These are phyloP conservation scores for Homarus americanus DNA, from an alignment of 1,140 invertebrate species.

Conservation along the genomic window DNA sequence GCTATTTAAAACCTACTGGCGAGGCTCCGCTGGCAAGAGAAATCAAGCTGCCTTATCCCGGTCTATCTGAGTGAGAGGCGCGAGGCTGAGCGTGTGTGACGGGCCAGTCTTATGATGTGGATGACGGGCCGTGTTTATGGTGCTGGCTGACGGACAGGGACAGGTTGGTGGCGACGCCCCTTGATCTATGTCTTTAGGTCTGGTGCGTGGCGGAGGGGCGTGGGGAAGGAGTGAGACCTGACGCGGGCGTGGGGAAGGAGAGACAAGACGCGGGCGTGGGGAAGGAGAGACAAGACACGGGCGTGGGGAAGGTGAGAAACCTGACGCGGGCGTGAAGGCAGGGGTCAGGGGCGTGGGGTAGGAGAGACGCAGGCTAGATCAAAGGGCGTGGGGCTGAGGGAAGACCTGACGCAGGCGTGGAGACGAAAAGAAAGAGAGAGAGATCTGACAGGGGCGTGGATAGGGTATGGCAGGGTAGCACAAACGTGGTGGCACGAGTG, in stretches of 20 bases:
- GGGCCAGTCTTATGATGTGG: background rate
- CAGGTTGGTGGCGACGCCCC: slow-evolving; percentile 21
- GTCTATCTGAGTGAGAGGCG: background rate
- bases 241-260: background rate
- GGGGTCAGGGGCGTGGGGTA: background rate
- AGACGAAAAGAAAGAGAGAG: no score
- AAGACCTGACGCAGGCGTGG: no score
- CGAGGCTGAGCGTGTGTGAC: background rate
- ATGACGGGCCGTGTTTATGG: slow-evolving; percentile 23
- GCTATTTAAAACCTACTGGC: background rate
- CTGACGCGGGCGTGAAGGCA: background rate
- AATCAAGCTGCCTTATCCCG: slow-evolving; percentile 26
- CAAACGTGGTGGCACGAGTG: no score
- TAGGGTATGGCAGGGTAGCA: no score
- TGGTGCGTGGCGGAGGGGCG: background rate
- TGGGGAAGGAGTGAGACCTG: background rate
- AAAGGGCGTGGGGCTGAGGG: no score
- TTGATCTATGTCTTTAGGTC: background rate
- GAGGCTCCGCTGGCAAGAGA: background rate
- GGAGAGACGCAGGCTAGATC: no score
- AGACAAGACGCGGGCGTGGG: background rate
- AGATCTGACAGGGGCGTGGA: no score
- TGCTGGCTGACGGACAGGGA: slow-evolving; percentile 22
- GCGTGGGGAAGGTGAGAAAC: background rate
- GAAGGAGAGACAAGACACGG: background rate